These are phyloP conservation scores for Leptinotarsa undecemlineata DNA, from an alignment of 1,140 invertebrate genomes.

Conservation along the genomic window DNA sequence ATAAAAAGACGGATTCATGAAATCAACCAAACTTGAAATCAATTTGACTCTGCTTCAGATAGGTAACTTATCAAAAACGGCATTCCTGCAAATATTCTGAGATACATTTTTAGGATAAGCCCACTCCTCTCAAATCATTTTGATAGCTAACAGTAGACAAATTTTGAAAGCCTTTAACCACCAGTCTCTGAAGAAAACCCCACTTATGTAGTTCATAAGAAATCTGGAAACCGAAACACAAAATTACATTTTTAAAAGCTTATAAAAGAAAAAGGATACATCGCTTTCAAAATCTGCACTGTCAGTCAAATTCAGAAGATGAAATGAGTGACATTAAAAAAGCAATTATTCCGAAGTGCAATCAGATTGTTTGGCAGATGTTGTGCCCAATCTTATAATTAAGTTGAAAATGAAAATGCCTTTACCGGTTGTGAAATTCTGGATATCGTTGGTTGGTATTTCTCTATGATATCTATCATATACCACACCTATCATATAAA, in stretches of 20 bases:
- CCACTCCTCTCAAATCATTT: too few species aligned
- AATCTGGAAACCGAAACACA: constrained; percentile 30
- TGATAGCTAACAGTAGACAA: constrained; percentile 27
- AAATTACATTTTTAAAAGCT: constrained; percentile 43
- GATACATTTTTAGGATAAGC: too few species aligned
- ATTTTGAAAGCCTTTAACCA: constrained; percentile 25
- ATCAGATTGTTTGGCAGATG: constrained; percentile 35
- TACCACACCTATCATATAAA: too few species aligned
- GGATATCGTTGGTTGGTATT: too few species aligned
- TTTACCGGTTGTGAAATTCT: constrained; percentile 43
- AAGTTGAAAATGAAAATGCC: constrained; percentile 41
- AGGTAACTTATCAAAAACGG: too few species aligned
- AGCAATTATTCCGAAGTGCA: constrained; percentile 38
- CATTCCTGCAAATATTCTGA: too few species aligned
- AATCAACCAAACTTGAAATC: too few species aligned
- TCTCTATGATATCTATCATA: too few species aligned
- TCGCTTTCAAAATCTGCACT: constrained; percentile 31
- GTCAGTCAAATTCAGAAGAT: constrained; percentile 28
- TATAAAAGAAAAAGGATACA: constrained; percentile 33
- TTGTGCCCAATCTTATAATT: constrained; percentile 47
- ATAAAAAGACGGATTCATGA: too few species aligned
- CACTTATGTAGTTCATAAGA: constrained; percentile 32
- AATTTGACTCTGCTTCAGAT: too few species aligned
- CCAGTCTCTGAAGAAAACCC: constrained; percentile 12
- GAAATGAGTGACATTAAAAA: constrained; percentile 16